Base-by-base conservation (phyloP, 2,113 vertebrate genomes). In the Pelecanoides urinatrix region DNA sequence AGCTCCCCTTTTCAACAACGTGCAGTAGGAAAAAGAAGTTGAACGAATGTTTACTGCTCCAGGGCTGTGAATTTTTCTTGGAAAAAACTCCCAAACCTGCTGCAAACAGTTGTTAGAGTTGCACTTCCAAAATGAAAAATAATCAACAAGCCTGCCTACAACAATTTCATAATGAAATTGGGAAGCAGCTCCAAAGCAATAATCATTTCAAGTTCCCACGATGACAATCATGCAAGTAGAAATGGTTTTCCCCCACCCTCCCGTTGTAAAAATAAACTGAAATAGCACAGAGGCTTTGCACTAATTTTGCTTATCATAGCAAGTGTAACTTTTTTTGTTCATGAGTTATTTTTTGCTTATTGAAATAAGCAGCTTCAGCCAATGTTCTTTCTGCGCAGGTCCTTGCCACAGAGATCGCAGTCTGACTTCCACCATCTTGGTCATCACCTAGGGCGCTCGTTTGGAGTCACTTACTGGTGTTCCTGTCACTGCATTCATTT, bases 221-320 rank as follows among this genome's bases (percentile, higher is more conserved):
- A 32, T 27, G 34, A 25, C 68, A 61, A 52, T 32, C 18, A n/a
- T 7, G 16, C 36, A 71, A 74, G 42, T 16, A 72, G 23, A 65
- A 80, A 23, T 30, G 17, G 40, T 17, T 63, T 63, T 7, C 34
- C 10, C 25, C 5, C 13, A 3, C 2, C 2, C 3, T 2, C 6
- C 9, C 19, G 22, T 20, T 26, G 7, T 47, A 56, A 63, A 65
- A 83, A n/a, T 6, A 29, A 56, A 30, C 0, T 21, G 65, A 58
- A 63, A 40, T 18, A 78, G 36, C 22, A 38, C 22, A 58, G 36
- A n/a, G 16, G 42, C 10, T 62, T 77, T n/a, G 12, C 22, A 21
- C 50, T 53, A 16, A 44, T 62, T 49, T 25, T 45, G 67, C 67
- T 79, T 70, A 29, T 32, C 21, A 11, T 2, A 70, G 72, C 34